Base-by-base conservation (phyloP, 2,113 vertebrate species). In the Cottus gobio region DNA sequence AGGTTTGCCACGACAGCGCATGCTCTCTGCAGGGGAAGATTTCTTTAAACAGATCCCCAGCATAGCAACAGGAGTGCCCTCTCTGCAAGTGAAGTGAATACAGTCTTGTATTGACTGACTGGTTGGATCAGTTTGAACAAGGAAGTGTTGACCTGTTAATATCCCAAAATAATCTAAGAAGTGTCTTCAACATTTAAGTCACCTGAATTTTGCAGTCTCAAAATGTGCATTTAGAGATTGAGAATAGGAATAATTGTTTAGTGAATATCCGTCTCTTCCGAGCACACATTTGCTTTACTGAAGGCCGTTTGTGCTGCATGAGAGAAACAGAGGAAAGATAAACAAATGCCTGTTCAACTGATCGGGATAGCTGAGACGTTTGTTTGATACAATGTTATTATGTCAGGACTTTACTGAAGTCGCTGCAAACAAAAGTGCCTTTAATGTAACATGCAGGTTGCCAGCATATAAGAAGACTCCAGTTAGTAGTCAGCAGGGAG, bases 31-130 rank as follows among this genome's bases (percentile, higher is more conserved):
- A 28, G 66, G 31, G 88, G 89, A 88, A 93, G 90, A 88, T 82
- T 90, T 90, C 87, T 80, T 71, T 79, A 84, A 90, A 89, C 91
- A 92, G 87, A 91, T 77, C 71, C 44, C 37, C 30, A 78, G 86
- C 92, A 85, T 89, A 91, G 92, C 92, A 94, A 94, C 93, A 93
- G 71, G 57, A 76, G 13, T 2, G 50, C 18, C 69, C 28, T 31
- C 28, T 8, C 20, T 66, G 71, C 20, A 63, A 48, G 56, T 44
- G 37, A 68, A 37, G 26, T 18, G 22, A 71, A 26, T 58, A 77
- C 28, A 28, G 36, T 20, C 26, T 31, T 64, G 34, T 65, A 46
- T 18, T 63, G 36, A 77, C 56, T 64, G 31, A 48, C 54, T 72
- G 30, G 36, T 37, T 62, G 11, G 26, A 22, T 22, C 5, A 37